Conservation (phyloP, 2,797 vertebrate species). For the Cyprinella venusta region DNA sequence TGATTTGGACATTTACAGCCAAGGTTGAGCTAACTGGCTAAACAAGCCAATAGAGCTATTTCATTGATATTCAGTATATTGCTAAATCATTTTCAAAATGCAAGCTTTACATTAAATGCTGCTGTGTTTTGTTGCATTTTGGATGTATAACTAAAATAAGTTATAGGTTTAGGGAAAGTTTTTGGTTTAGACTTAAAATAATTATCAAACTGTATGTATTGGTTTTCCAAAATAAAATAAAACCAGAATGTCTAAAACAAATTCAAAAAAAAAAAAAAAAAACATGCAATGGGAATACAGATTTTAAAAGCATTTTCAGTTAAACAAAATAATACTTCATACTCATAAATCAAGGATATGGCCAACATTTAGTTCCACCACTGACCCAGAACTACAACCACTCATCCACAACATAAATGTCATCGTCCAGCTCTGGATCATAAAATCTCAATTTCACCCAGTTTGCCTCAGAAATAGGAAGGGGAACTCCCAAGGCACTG, state of each 20-base stretch:
- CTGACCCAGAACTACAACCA: conserved; percentile 30
- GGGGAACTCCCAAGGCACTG: conserved; percentile 66
- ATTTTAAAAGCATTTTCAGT: neutral
- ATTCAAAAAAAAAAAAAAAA: too few species aligned
- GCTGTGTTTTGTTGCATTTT: too few species aligned
- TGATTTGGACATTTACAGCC: too few species aligned
- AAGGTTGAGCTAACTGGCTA: too few species aligned
- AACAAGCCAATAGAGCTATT: too few species aligned
- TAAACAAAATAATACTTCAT: neutral
- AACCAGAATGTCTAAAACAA: neutral
- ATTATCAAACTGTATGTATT: too few species aligned
- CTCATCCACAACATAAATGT: conserved; percentile 25
- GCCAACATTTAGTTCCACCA: neutral
- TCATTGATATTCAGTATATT: too few species aligned
- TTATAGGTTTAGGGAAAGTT: too few species aligned
- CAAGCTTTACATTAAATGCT: too few species aligned
- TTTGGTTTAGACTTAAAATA: too few species aligned
- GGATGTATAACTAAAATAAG: too few species aligned
- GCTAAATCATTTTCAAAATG: too few species aligned
- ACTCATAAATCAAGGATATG: neutral
- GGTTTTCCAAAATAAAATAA: neutral
- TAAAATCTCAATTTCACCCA: conserved; percentile 35
- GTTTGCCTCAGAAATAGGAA: conserved; percentile 58
- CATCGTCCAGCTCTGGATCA: conserved; percentile 5
- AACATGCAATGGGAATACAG: neutral